These are phyloP conservation scores for Indri indri DNA, from an alignment of 2,113 vertebrate genomes.

Conservation along the genomic window DNA sequence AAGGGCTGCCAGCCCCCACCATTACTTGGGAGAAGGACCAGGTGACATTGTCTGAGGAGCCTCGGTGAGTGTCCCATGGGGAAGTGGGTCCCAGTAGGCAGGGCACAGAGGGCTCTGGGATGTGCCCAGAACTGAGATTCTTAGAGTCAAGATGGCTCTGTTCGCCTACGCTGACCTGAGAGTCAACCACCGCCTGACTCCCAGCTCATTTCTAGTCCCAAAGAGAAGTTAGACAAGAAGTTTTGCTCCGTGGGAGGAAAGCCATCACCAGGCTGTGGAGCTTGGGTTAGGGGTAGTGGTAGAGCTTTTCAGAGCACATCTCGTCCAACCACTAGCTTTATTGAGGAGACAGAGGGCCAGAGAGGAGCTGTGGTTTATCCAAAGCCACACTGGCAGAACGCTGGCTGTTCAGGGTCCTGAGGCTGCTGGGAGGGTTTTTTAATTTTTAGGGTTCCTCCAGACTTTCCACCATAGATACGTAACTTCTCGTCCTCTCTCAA, in stretches of 20 bases:
- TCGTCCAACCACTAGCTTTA: neutral
- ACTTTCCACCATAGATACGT: neutral
- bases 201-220: neutral
- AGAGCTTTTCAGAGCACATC: neutral
- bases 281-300: neutral
- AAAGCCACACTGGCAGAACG: neutral
- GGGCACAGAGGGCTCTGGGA: neutral
- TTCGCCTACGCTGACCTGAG: neutral
- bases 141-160: neutral
- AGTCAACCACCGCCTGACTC: neutral
- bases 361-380: neutral
- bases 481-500: neutral
- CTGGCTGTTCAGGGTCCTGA: neutral
- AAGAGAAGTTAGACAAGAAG: neutral
- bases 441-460: neutral
- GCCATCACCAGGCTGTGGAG: neutral
- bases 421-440: neutral
- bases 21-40: constrained; percentile 96
- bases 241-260: neutral
- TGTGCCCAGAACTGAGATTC: neutral
- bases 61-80: constrained; percentile 85
- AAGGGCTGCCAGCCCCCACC: constrained; percentile 91
- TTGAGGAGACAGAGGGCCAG: neutral
- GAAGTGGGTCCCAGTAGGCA: neutral
- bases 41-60: constrained; percentile 83